Evolutionary conservation across 2,797 vertebrate genomes (phyloP).

Genomic region (Streptopelia turtur): DNA sequence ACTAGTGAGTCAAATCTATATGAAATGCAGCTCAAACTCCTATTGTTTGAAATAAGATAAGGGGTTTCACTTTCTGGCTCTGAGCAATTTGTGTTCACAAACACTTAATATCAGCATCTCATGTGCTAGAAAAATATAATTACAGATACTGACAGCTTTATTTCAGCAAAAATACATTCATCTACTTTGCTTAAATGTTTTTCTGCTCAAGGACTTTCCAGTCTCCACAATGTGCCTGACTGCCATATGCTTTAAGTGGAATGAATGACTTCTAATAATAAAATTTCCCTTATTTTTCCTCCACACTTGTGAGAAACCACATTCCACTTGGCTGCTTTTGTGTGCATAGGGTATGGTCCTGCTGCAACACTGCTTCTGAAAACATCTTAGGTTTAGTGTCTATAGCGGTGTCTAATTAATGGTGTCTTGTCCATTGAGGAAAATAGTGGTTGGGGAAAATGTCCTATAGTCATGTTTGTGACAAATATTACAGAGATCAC

Average conservation of each 20-base stretch:
- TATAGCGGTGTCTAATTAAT: not conserved
- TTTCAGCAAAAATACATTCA: not conserved
- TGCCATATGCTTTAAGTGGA: not conserved
- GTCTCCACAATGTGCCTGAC: not conserved
- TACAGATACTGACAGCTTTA: not conserved
- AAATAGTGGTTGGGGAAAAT: not conserved
- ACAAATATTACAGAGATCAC: not conserved
- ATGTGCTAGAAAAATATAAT: not conserved
- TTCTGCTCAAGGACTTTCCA: not conserved
- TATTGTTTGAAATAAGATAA: not conserved
- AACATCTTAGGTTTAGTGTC: not conserved
- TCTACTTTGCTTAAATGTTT: not conserved
- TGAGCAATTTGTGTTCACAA: not conserved
- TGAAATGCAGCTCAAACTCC: not conserved
- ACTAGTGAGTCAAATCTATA: not conserved
- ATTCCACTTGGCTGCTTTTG: not conserved
- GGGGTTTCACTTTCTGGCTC: not conserved
- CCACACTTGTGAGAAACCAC: not conserved
- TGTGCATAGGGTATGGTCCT: not conserved
- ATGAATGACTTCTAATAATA: not conserved
- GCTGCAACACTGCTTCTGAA: not conserved
- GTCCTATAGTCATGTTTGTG: not conserved
- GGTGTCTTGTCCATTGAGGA: not conserved
- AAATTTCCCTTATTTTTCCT: not conserved
- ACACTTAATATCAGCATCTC: not conserved